Conservation (phyloP, 2,888 invertebrate species). For the Mechanitis messenoides region DNA sequence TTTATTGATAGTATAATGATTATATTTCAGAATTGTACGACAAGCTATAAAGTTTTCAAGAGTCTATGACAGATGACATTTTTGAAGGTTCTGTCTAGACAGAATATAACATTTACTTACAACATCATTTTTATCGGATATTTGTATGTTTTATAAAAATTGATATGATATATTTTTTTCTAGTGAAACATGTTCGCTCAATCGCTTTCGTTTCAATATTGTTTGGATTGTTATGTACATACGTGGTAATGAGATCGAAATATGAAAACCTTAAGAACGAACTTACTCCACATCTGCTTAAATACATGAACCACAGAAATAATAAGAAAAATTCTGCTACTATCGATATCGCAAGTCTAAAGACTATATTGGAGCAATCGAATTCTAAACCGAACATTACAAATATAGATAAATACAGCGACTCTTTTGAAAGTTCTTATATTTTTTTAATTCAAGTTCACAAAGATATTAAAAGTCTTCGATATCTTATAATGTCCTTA, state of each 20-base stretch:
- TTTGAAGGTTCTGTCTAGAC: too few relatives aligned
- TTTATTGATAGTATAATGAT: too few relatives aligned
- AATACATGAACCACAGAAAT: conserved; percentile 1
- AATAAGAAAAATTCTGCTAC: neutral
- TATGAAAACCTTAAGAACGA: neutral
- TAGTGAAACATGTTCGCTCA: neutral
- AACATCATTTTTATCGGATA: too few relatives aligned
- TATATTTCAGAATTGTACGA: too few relatives aligned
- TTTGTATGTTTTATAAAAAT: neutral
- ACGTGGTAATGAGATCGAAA: neutral
- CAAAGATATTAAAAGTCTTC: conserved; percentile 37
- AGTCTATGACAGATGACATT: too few relatives aligned
- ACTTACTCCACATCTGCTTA: conserved; percentile 6
- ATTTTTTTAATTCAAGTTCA: conserved; percentile 40
- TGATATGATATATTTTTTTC: neutral
- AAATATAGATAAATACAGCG: conserved; percentile 32
- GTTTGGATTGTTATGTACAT: conserved; percentile 7
- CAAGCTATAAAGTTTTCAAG: too few relatives aligned
- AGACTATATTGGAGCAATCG: conserved; percentile 28
- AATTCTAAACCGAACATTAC: conserved; percentile 35
- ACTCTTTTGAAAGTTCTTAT: conserved; percentile 30
- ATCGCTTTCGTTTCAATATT: neutral
- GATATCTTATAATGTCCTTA: conserved; percentile 41
- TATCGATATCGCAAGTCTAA: conserved; percentile 18
- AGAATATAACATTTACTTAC: too few relatives aligned